phyloP scores from a whole-genome alignment of 2,888 invertebrate species.

The Phyto melanocephala region DNA sequence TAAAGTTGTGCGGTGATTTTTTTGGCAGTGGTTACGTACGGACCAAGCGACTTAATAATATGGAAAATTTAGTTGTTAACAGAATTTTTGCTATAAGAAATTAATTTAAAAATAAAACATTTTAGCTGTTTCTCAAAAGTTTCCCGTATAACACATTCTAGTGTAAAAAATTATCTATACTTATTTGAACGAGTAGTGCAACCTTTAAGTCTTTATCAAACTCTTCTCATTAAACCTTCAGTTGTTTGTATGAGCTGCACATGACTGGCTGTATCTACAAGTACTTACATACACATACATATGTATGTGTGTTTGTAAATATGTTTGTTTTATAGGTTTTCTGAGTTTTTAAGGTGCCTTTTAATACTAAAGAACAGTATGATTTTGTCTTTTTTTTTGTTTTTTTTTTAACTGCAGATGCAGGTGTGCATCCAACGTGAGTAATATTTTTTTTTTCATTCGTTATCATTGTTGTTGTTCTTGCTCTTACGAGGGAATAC shows the following conservation, averaged over 20 bases:
- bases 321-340: slow-evolving; percentile 51
- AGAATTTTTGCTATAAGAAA: background rate
- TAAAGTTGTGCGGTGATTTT: no score
- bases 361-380: slow-evolving; percentile 63
- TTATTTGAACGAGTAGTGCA: background rate
- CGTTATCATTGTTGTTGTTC: slow-evolving; percentile 23
- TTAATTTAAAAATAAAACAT: no score
- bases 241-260: background rate
- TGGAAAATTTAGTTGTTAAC: background rate
- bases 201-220: background rate
- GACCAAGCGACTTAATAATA: no score
- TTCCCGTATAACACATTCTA: no score
- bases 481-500: background rate
- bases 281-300: background rate
- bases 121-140: background rate
- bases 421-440: slow-evolving; percentile 65
- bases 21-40: no score
- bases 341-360: slow-evolving; percentile 63
- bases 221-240: background rate
- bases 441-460: slow-evolving; percentile 43
- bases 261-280: background rate
- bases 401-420: slow-evolving; percentile 55
- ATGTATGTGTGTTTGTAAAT: background rate
- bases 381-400: slow-evolving; percentile 49
- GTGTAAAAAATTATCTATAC: no score